A percentile compares a stretch with the other conserved stretches of the same genome.
Conservation (phyloP, 2,113 vertebrate genomes). For the Corapipo altera region DNA sequence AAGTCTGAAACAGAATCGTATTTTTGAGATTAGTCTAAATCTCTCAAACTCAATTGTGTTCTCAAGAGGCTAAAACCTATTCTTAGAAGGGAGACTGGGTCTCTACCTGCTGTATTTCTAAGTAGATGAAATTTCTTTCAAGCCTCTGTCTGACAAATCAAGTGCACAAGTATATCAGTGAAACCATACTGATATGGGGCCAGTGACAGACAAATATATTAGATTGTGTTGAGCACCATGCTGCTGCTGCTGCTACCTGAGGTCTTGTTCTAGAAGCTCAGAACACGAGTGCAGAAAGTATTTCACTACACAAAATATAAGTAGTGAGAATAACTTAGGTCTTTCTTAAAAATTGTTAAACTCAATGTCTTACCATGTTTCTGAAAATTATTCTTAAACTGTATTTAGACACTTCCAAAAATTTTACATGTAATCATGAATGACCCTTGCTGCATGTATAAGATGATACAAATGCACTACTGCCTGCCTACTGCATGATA, state of each 20-base stretch:
- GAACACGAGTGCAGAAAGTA: neutral
- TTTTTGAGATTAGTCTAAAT: neutral
- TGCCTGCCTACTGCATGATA: neutral
- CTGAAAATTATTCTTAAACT: neutral
- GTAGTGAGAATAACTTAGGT: neutral
- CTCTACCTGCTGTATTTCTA: neutral
- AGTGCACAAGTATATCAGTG: neutral
- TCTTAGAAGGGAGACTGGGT: neutral
- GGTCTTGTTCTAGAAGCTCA: neutral
- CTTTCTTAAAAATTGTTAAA: neutral
- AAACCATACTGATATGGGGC: neutral
- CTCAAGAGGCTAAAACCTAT: neutral
- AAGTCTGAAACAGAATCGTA: neutral
- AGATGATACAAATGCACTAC: neutral
- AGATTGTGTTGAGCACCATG: neutral
- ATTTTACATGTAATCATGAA: neutral
- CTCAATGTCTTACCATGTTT: accelerated
- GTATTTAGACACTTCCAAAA: neutral
- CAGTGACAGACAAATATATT: neutral
- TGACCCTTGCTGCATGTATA: neutral
- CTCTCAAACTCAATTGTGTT: neutral
- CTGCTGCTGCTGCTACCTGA: neutral
- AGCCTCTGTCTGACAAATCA: neutral
- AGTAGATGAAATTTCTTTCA: neutral
- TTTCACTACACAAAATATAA: neutral